These are phyloP conservation scores for Orgyia antiqua DNA, from an alignment of 2,888 invertebrate species.

Conservation along the genomic window DNA sequence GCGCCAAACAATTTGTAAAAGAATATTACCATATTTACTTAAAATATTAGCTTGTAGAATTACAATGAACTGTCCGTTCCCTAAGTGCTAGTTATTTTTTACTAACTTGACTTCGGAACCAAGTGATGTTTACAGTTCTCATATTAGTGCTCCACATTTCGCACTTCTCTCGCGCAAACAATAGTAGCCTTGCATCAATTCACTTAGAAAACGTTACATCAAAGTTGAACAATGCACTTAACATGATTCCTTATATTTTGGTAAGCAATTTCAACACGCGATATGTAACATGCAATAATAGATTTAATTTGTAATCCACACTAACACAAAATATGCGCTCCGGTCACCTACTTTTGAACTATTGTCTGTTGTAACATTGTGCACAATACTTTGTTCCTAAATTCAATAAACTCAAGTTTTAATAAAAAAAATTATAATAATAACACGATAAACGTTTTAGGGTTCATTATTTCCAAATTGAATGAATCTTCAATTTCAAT, in stretches of 20 bases:
- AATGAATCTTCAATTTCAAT: no score
- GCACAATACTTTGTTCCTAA: no score
- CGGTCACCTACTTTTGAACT: conserved; percentile 4
- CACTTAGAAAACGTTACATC: conserved; percentile 32
- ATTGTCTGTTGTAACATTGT: no score
- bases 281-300: conserved; percentile 16
- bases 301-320: conserved; percentile 11
- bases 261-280: conserved; percentile 30
- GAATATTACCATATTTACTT: conserved; percentile 9
- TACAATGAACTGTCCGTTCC: conserved; percentile 14
- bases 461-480: no score
- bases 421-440: no score
- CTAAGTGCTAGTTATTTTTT: conserved; percentile 20
- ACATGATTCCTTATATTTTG: conserved; percentile 31
- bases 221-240: conserved; percentile 35
- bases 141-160: conserved; percentile 41
- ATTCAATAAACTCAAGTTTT: no score
- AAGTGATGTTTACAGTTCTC: conserved; percentile 41
- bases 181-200: conserved; percentile 50
- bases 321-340: conserved; percentile 8
- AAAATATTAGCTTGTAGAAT: conserved; percentile 14
- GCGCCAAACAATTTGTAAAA: conserved; percentile 17
- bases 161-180: conserved; percentile 40
- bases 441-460: no score
- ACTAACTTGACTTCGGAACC: conserved; percentile 16